phyloP scores from a whole-genome alignment of 1,140 invertebrate genomes.

The Octopus bimaculoides region DNA sequence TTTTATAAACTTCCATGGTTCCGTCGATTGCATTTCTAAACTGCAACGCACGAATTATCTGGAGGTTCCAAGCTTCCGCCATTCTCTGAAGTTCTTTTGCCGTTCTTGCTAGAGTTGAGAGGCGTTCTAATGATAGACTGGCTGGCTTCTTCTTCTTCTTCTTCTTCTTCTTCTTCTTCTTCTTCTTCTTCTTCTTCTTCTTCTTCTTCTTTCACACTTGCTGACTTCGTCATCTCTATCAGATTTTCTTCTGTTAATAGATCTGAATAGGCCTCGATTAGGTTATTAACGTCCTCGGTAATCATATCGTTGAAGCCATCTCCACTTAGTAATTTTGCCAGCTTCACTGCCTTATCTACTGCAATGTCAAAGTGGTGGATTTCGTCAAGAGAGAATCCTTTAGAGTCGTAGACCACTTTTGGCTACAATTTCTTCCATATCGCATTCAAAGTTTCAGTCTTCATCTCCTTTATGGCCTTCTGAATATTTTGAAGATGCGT shows the following conservation, averaged over 20 bases:
- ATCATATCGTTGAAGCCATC: not conserved
- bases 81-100: too few relatives aligned
- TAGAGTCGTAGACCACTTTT: not conserved
- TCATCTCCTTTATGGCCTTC: too few relatives aligned
- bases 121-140: too few relatives aligned
- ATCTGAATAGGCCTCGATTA: not conserved
- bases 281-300: not conserved
- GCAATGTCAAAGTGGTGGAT: not conserved
- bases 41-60: too few relatives aligned
- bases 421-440: not conserved
- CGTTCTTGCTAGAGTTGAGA: too few relatives aligned
- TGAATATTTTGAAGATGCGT: too few relatives aligned
- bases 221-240: not conserved
- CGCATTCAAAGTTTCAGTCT: not conserved
- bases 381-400: not conserved
- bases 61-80: too few relatives aligned
- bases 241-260: not conserved
- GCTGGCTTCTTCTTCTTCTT: not conserved
- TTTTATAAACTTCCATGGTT: too few relatives aligned
- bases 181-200: not conserved
- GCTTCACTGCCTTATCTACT: constrained; percentile 4
- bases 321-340: not conserved
- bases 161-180: not conserved
- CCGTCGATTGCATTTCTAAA: too few relatives aligned
- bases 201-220: not conserved